phyloP scores from a whole-genome alignment of 2,113 vertebrate species.

The Coryphaenoides rupestris region DNA sequence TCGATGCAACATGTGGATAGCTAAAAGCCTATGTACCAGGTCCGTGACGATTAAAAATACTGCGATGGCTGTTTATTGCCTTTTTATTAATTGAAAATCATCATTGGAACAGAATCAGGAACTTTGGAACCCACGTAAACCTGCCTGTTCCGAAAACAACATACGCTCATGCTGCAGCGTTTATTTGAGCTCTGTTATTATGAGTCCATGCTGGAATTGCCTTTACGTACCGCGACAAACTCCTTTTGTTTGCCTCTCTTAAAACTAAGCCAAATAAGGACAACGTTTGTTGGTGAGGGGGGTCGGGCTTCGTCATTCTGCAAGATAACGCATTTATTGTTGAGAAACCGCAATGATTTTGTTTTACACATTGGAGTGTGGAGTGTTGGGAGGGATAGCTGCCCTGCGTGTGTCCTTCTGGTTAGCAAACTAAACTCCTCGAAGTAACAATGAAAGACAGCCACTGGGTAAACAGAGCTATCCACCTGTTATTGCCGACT shows the following conservation, averaged over 20 bases:
- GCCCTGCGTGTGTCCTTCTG: neutral
- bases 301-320: neutral
- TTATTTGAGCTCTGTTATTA: conserved; percentile 54
- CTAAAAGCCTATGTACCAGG: too few relatives aligned
- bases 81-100: neutral
- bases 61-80: too few relatives aligned
- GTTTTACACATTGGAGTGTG: neutral
- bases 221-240: conserved; percentile 62
- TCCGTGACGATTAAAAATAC: too few relatives aligned
- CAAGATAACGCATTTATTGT: neutral
- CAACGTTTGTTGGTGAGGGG: conserved; percentile 14
- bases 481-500: too few relatives aligned
- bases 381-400: neutral
- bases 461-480: too few relatives aligned
- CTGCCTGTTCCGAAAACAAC: too few relatives aligned
- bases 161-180: conserved; percentile 24
- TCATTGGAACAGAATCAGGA: neutral
- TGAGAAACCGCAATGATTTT: too few relatives aligned
- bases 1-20: too few relatives aligned
- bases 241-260: conserved; percentile 41
- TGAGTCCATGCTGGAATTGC: conserved; percentile 58
- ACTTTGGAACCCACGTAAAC: too few relatives aligned
- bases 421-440: neutral
- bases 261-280: conserved; percentile 40
- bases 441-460: too few relatives aligned